These are phyloP conservation scores for Acropora yongei DNA, from an alignment of 64 coral and sea anemone species.

Conservation along the genomic window DNA sequence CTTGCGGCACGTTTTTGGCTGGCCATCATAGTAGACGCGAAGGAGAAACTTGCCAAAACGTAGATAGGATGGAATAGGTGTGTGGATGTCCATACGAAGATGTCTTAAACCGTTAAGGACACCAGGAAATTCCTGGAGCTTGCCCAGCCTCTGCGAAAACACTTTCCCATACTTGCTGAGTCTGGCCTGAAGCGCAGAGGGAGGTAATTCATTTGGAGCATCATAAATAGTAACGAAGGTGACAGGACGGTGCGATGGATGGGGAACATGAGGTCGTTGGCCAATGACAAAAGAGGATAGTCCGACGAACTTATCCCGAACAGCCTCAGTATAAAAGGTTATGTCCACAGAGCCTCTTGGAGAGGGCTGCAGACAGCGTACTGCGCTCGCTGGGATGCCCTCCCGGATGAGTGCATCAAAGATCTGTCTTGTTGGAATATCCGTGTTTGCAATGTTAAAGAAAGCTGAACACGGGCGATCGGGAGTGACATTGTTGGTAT, in stretches of 20 bases:
- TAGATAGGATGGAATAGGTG: neutral
- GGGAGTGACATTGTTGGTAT: neutral
- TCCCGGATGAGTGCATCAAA: neutral
- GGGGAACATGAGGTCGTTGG: no score
- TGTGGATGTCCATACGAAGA: neutral
- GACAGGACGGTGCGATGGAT: neutral
- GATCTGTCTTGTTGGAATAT: neutral
- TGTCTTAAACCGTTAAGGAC: neutral
- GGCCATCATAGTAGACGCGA: neutral
- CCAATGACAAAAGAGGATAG: neutral
- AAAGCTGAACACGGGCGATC: neutral
- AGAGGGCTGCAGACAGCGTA: neutral
- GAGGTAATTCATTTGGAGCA: neutral
- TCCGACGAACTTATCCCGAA: neutral
- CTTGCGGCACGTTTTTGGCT: neutral
- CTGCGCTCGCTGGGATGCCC: neutral
- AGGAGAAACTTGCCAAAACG: neutral
- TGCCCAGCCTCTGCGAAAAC: neutral
- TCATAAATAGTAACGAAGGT: neutral
- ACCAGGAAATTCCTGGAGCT: neutral
- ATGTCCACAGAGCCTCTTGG: neutral
- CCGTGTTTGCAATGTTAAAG: neutral
- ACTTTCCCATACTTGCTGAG: neutral
- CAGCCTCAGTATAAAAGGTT: neutral
- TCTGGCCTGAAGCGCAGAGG: neutral